Evolutionary conservation across 2,113 vertebrate species (phyloP), one percentile per base, ranked within the genome.

Genomic region (Myotis brandtii): DNA sequence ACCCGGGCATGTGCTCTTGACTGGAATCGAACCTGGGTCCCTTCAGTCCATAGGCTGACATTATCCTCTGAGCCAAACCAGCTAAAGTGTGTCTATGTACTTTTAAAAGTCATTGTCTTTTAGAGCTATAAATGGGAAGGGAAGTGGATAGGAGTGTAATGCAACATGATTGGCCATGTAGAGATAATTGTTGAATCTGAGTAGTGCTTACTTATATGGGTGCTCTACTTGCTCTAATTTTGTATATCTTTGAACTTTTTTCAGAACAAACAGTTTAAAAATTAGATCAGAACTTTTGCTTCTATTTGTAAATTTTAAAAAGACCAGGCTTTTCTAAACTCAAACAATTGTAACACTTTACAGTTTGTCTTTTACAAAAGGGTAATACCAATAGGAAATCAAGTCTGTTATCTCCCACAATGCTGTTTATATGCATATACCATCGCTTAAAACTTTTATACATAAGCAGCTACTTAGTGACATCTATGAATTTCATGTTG

Each of bases 251-350:
- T 93, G 30, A 82, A 85, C 9, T 54, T 43, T 62, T 70, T 81
- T 50, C 67, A 48, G 34, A 43, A 27, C 66, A 59, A 79, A 73
- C 17, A 77, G 72, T 69, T 89, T 83, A 73, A 87, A 87, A 66
- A 62, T 43, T 34, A 80, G n/a, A 88, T 75, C 20, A 91, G 23
- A 93, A 80, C 0, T 52, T 91, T 84, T 79, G 2, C 48, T 75
- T 92, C 69, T 89, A 62, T 70, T 93, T 69, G 40, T 88, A 66
- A 84, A 62, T 90, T 96, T 90, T 89, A n/a, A 88, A 86, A 88
- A 70, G 25, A 85, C 8, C 32, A 64, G 40, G 32, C 3, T 72
- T 89, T 84, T 77, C 5, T 56, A 94, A 56, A 46, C 32, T 3
- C 16, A 23, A 90, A 73, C 7, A 73, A 72, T 72, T 54, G 10